Evolutionary conservation across 1,140 invertebrate genomes (phyloP).

Genomic region (Arctopsyche grandis): DNA sequence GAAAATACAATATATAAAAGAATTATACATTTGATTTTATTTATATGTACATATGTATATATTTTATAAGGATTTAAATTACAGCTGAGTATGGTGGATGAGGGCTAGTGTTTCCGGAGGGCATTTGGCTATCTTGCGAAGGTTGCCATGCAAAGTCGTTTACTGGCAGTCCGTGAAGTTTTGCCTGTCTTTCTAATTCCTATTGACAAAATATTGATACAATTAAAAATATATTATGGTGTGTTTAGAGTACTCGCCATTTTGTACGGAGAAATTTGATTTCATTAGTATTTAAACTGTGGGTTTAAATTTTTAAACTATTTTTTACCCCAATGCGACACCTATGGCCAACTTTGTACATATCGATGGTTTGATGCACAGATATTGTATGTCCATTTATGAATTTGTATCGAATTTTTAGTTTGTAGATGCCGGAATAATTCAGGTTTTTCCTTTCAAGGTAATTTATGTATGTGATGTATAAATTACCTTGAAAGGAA

Average conservation of each 20-base stretch:
- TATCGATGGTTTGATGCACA: too few relatives aligned
- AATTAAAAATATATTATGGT: not conserved
- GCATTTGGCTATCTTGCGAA: conserved; percentile 55
- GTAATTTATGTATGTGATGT: too few relatives aligned
- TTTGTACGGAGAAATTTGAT: conserved; percentile 29
- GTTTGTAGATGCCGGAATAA: too few relatives aligned
- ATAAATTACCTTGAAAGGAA: too few relatives aligned
- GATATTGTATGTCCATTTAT: too few relatives aligned
- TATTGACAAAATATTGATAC: conserved; percentile 59
- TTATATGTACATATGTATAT: too few relatives aligned
- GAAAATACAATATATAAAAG: conserved; percentile 10
- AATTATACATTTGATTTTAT: not conserved
- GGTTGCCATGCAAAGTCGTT: conserved; percentile 68
- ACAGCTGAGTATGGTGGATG: conserved; percentile 52
- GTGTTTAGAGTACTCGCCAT: too few relatives aligned
- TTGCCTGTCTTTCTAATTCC: conserved; percentile 78
- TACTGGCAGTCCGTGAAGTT: conserved; percentile 74
- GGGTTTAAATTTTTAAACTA: conserved; percentile 23
- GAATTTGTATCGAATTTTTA: too few relatives aligned
- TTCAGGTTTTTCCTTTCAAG: too few relatives aligned
- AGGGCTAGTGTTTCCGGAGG: conserved; percentile 37
- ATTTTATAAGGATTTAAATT: not conserved
- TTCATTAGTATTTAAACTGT: conserved; percentile 34
- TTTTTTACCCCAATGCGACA: too few relatives aligned
- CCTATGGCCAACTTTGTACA: too few relatives aligned